Evolutionary conservation across 2,113 vertebrate genomes (phyloP).

Genomic region (Pseudorasbora parva): DNA sequence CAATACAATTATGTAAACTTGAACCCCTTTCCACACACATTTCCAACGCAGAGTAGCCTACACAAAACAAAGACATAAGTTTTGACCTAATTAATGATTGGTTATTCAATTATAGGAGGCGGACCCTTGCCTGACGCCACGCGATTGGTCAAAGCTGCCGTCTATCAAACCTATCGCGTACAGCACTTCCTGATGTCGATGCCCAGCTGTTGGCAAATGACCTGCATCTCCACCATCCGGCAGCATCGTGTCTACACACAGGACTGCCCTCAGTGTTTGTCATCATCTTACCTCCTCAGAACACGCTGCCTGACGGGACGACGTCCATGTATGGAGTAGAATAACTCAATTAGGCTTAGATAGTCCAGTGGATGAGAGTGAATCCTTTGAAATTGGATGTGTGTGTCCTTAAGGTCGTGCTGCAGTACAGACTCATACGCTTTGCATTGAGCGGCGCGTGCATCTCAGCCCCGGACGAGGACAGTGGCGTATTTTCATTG

Average conservation of each 20-base stretch:
- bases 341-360: neutral
- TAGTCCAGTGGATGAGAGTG: slow-evolving; percentile 2
- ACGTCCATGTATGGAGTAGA: neutral
- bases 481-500: slow-evolving; percentile 3
- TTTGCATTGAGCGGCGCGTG: neutral
- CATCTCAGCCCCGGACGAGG: neutral
- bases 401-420: slow-evolving; percentile 32
- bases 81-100: slow-evolving; percentile 58
- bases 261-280: slow-evolving; percentile 1
- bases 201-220: slow-evolving; percentile 52
- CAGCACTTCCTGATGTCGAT: slow-evolving; percentile 60
- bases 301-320: neutral
- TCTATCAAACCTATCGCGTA: slow-evolving; percentile 48
- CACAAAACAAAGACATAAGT: slow-evolving; percentile 44
- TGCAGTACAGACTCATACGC: neutral
- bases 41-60: too few species aligned
- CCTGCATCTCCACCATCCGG: slow-evolving; percentile 36
- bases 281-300: neutral
- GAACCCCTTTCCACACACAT: neutral
- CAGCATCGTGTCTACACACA: slow-evolving; percentile 7
- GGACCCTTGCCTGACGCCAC: neutral
- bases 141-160: slow-evolving; percentile 52
- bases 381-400: slow-evolving; percentile 22
- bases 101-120: slow-evolving; percentile 41
- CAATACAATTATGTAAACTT: neutral